These are phyloP conservation scores for Meghimatium bilineatum DNA, from an alignment of 2,888 invertebrate species.

Conservation along the genomic window DNA sequence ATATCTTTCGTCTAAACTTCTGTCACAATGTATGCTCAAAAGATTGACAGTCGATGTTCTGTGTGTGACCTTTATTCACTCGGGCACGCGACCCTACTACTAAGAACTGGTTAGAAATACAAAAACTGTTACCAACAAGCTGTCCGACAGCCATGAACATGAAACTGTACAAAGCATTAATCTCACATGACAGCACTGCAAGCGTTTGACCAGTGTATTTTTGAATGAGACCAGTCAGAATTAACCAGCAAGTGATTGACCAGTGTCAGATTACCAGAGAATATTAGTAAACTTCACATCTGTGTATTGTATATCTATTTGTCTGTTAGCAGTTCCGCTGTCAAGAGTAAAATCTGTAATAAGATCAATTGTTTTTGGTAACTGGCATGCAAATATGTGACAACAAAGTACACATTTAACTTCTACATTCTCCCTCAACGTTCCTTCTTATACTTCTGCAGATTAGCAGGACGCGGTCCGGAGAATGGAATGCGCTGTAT, in stretches of 20 bases:
- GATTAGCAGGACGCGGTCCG: too few relatives aligned
- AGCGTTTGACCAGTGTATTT: background rate
- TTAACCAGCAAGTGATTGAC: background rate
- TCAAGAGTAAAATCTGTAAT: too few relatives aligned
- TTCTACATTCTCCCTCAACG: too few relatives aligned
- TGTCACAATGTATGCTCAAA: background rate
- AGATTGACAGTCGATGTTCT: slow-evolving; percentile 2
- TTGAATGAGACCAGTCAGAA: background rate
- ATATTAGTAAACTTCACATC: background rate
- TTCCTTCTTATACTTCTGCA: too few relatives aligned
- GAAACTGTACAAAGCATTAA: slow-evolving; percentile 12
- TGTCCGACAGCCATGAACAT: too few relatives aligned
- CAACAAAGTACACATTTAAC: too few relatives aligned
- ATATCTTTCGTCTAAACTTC: background rate
- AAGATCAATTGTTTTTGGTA: too few relatives aligned
- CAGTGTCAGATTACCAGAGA: background rate
- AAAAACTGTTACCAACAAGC: background rate
- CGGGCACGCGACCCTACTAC: background rate
- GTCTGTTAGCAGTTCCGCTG: too few relatives aligned
- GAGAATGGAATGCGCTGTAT: too few relatives aligned
- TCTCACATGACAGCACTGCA: background rate
- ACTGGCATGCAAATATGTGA: too few relatives aligned
- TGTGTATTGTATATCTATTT: background rate
- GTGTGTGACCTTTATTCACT: background rate
- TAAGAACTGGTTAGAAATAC: background rate